Evolutionary conservation across 2,888 invertebrate genomes (phyloP).

Genomic region (Odontothrips loti): DNA sequence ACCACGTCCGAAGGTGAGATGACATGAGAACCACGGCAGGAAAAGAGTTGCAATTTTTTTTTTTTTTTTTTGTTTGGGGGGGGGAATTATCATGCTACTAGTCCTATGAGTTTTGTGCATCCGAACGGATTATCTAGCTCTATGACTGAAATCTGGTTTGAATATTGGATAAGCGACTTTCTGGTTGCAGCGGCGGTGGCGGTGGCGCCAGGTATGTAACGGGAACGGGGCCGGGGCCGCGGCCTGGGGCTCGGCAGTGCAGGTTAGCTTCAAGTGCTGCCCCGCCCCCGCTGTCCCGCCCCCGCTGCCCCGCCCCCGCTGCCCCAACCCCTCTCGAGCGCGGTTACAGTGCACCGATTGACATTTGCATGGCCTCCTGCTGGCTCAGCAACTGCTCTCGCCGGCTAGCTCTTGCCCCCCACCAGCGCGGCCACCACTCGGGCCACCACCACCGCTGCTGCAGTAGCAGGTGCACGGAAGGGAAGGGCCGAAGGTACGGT

Average conservation of each 20-base stretch:
- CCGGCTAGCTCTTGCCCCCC: neutral
- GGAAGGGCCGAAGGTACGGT: too few relatives aligned
- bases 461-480: neutral
- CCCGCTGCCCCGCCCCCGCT: neutral
- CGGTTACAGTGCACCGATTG: constrained; percentile 18
- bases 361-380: constrained; percentile 25
- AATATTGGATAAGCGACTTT: too few relatives aligned
- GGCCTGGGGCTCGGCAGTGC: neutral
- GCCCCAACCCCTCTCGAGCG: neutral
- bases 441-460: neutral
- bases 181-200: too few relatives aligned
- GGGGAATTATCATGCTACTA: too few relatives aligned
- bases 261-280: constrained; percentile 19
- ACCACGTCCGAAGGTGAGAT: neutral
- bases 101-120: too few relatives aligned
- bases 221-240: too few relatives aligned
- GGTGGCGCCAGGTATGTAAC: too few relatives aligned
- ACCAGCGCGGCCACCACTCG: neutral
- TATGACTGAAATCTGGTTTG: too few relatives aligned
- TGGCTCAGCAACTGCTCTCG: neutral
- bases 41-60: too few relatives aligned
- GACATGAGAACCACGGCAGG: too few relatives aligned
- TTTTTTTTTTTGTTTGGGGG: too few relatives aligned
- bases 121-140: too few relatives aligned
- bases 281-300: neutral